These are phyloP conservation scores for Polylopha cassiicola DNA, from an alignment of 2,888 invertebrate species.

Conservation along the genomic window DNA sequence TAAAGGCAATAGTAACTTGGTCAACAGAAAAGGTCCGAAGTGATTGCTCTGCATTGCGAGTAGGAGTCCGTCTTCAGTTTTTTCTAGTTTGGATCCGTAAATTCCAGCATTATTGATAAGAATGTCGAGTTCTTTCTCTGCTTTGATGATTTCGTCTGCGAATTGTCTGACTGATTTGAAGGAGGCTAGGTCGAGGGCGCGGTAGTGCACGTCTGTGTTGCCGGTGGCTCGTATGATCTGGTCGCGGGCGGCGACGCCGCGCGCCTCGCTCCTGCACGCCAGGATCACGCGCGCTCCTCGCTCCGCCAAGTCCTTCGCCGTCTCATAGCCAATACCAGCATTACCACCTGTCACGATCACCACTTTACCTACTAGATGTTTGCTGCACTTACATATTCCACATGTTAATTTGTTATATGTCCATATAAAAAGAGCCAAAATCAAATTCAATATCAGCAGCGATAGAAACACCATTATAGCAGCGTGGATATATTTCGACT, in stretches of 20 bases:
- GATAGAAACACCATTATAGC: not conserved
- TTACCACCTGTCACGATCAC: conserved; percentile 14
- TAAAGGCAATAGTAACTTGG: conserved; percentile 70
- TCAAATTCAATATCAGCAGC: not conserved
- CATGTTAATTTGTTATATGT: conserved; percentile 12
- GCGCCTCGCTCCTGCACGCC: conserved; percentile 84
- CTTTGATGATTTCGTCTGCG: conserved; percentile 65
- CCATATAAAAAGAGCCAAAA: conserved; percentile 1
- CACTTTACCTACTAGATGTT: conserved; percentile 23
- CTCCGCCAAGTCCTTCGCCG: conserved; percentile 35
- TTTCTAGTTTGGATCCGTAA: conserved; percentile 39
- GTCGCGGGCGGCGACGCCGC: conserved; percentile 72
- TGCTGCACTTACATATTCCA: conserved; percentile 26
- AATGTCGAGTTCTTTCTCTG: conserved; percentile 62
- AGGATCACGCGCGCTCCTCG: conserved; percentile 87
- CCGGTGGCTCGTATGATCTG: conserved; percentile 18
- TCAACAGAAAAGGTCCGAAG: conserved; percentile 80
- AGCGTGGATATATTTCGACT: not conserved
- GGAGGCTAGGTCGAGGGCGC: conserved; percentile 56
- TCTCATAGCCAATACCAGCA: conserved; percentile 13
- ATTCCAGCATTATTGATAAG: conserved; percentile 75
- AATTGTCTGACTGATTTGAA: conserved; percentile 70
- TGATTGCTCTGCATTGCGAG: conserved; percentile 69
- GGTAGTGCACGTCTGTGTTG: conserved; percentile 34
- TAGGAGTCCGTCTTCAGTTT: conserved; percentile 76